phyloP scores from a whole-genome alignment of 2,113 vertebrate species.

The Hemichromis elongatus region DNA sequence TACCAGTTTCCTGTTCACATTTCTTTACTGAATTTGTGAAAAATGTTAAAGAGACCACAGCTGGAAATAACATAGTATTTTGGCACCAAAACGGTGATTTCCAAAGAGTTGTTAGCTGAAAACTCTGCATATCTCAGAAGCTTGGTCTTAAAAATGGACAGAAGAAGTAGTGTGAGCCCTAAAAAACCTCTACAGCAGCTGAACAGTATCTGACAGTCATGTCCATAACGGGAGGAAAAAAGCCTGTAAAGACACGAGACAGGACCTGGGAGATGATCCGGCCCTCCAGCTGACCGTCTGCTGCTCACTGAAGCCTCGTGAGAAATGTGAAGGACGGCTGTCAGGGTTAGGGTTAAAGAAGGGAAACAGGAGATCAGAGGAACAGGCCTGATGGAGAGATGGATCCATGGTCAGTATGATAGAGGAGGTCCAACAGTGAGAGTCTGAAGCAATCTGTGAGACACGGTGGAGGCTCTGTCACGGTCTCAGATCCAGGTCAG shows the following conservation, averaged over 20 bases:
- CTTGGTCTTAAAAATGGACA: not conserved
- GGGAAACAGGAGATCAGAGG: not conserved
- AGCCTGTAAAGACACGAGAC: not conserved
- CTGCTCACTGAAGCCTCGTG: not conserved
- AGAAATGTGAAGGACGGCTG: not conserved
- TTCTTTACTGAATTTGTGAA: not conserved
- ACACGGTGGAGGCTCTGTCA: not conserved
- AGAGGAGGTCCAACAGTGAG: not conserved
- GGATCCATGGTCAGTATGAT: not conserved
- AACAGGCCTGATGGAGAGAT: not conserved
- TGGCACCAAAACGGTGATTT: not conserved
- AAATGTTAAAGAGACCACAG: not conserved
- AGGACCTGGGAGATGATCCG: not conserved
- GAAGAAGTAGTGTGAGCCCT: no score
- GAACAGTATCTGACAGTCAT: not conserved
- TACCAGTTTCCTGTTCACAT: not conserved
- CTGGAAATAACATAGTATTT: not conserved
- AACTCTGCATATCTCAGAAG: not conserved
- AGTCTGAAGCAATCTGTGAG: not conserved
- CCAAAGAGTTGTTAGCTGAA: not conserved
- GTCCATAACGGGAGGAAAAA: not conserved
- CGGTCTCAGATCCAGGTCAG: not conserved
- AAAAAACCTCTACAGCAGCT: not conserved
- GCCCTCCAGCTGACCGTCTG: not conserved
- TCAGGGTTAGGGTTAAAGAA: not conserved